Evolutionary conservation across 2,113 vertebrate genomes (phyloP), one percentile per base, ranked within the genome.

Genomic region (Syrrhaptes paradoxus): DNA sequence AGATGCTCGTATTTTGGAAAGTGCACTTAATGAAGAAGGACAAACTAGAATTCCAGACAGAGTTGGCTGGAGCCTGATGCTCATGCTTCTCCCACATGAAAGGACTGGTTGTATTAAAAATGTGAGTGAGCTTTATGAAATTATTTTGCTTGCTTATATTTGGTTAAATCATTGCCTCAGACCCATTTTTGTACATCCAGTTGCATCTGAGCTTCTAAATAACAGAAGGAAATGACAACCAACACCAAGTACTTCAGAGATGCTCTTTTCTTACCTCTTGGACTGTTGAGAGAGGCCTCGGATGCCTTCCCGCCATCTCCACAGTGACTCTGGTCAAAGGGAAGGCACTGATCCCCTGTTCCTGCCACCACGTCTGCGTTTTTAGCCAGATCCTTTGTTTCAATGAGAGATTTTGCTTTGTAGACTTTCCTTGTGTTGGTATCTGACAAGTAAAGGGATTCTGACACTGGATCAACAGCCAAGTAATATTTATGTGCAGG

Each of bases 401-500:
- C 99, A 61, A 96, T 94, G 12, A 99, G 98, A 88, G 98, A 99
- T 94, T 98, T 98, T 96, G 99, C 98, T 95, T 98, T 98, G 98
- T 99, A 99, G 90, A 99, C 98, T 96, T 98, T 98, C 93, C 99
- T 98, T 84, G 99, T 99, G 97, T 99, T 99, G 95, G 99, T 99
- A 97, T 99, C 99, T 28, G 99, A 99, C 74, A 99, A 97, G 87
- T 99, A 99, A 67, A 99, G 98, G 28, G 98, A 98, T 97, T 99
- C 99, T 31, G 98, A 99, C 89, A 98, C 98, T 3, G 99, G 99
- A 95, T 99, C 99, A 98, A 99, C 98, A 4, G 99, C 99, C 97
- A 99, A 97, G 95, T 99, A 99, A 74, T 99, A 99, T 96, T 99
- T 99, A 94, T 99, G 99, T 73, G 99, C 99, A 22, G 99, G 99